Evolutionary conservation across 2,797 vertebrate species (phyloP).

Genomic region (Hydrophis major): DNA sequence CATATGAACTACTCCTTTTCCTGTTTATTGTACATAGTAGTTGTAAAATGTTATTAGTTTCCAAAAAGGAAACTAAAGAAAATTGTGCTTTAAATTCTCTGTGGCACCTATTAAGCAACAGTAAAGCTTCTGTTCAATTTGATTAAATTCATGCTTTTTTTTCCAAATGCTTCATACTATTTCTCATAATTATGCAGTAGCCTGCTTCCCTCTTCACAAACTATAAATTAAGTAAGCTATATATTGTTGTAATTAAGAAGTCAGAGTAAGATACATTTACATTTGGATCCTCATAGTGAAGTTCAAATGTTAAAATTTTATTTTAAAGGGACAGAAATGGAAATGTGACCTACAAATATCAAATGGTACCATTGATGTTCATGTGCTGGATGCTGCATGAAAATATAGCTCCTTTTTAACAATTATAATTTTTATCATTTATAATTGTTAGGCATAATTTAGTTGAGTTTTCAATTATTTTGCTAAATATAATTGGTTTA

Average conservation of each 20-base stretch:
- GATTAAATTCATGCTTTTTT: neutral
- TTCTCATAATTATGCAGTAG: neutral
- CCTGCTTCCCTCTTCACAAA: neutral
- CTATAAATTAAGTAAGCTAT: neutral
- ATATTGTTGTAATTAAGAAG: neutral
- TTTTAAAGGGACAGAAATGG: neutral
- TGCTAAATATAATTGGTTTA: neutral
- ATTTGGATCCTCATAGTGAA: neutral
- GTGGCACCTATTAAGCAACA: neutral
- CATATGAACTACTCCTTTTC: neutral
- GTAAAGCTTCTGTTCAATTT: neutral
- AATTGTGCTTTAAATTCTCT: neutral
- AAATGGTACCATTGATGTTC: neutral
- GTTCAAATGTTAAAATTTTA: neutral
- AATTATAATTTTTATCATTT: neutral
- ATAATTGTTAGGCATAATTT: neutral
- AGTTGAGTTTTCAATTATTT: neutral
- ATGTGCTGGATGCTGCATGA: neutral
- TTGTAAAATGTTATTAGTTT: neutral
- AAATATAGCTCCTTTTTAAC: neutral
- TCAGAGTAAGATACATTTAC: neutral
- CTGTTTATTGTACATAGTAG: neutral
- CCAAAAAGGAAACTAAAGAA: neutral
- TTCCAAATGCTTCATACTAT: neutral
- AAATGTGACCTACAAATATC: neutral